Evolutionary conservation across 2,888 invertebrate genomes (phyloP), one percentile per base, ranked within the genome.

Genomic region (Philopedon plagiatum): DNA sequence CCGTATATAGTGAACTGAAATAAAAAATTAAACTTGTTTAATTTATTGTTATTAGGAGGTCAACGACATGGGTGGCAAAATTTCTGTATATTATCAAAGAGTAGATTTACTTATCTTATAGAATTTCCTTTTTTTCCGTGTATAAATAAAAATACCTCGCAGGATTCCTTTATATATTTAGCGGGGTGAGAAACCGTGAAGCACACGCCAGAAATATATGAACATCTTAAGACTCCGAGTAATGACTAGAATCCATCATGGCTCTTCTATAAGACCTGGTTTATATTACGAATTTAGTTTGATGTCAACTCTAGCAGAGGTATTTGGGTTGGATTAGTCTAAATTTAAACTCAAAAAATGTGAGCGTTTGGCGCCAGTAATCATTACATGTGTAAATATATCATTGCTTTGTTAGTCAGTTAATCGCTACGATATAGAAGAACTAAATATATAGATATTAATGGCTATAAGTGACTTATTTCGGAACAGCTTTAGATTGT

Each of bases 231-330:
- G 49, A 26, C 13, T 13, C 13, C 13, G 49, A 49, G 13, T 49
- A 70, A 70, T 70, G 63, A 62, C 46, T 23, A 49, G 44, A 58
- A 70, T 70, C 32, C 39, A 37, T 70, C 63, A 63, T 57, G 58
- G 39, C 63, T 46, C 70, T 70, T 63, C 58, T 64, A 70, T 70
- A 63, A 58, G 70, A 64, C 70, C 64, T 49, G 64, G 46, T 70
- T 69, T 69, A 69, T 34, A 69, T 68, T 37, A 39, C 61, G 54
- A 9, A 41, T 51, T 26, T 63, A 58, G 44, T 67, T 61, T 68
- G 69, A 69, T 69, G 69, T 69, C 62, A 56, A 23, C 56, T 15
- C 60, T 23, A 58, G n/a, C n/a, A 23, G 60, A 61, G 62, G 69
- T 54, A 69, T 69, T 54, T 62, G 56, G 62, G 62, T 69, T 56